These are phyloP conservation scores for Peribatodes rhomboidaria DNA, from an alignment of 2,888 invertebrate genomes.

Conservation along the genomic window DNA sequence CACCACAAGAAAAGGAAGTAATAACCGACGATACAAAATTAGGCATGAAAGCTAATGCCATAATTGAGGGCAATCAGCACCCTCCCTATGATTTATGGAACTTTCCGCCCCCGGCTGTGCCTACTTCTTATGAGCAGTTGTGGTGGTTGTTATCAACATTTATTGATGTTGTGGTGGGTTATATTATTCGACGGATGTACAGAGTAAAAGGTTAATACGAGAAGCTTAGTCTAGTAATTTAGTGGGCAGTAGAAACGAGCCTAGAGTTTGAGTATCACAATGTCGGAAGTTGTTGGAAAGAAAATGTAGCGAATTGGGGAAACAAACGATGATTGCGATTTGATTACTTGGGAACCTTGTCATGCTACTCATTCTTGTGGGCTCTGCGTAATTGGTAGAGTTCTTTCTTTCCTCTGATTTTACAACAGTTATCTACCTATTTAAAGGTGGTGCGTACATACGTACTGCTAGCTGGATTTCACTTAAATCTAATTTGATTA, in stretches of 20 bases:
- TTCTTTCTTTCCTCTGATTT: not conserved
- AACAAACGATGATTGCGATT: conserved; percentile 24
- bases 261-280: conserved; percentile 2
- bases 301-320: conserved; percentile 19
- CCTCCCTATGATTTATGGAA: conserved; percentile 79
- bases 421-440: not conserved
- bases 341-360: conserved; percentile 17
- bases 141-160: conserved; percentile 45
- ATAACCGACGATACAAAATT: conserved; percentile 73
- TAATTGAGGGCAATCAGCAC: conserved; percentile 83
- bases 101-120: conserved; percentile 45
- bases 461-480: too few species aligned
- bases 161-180: conserved; percentile 3
- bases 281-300: conserved; percentile 16
- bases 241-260: not conserved
- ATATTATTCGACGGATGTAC: not conserved
- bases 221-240: not conserved
- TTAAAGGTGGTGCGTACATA: too few species aligned
- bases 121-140: conserved; percentile 71
- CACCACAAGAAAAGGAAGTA: conserved; percentile 59
- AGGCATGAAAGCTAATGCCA: conserved; percentile 83
- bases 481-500: too few species aligned
- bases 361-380: not conserved
- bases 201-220: not conserved
- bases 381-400: not conserved